Evolutionary conservation across 2,888 invertebrate species (phyloP), one percentile per base, ranked within the genome.

Genomic region (Drosophila picticornis): DNA sequence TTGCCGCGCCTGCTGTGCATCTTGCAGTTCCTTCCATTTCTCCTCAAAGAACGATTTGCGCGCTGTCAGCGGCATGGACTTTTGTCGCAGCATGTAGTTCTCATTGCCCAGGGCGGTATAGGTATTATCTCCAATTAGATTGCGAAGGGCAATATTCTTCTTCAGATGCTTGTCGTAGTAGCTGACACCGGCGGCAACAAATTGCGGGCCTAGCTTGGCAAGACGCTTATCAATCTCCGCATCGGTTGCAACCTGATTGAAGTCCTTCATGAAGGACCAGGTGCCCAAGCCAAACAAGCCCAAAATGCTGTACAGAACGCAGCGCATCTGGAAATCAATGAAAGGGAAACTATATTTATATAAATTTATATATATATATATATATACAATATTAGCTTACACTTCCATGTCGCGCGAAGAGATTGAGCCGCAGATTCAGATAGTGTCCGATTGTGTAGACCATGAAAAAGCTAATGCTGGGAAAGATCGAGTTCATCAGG

Each of bases 151-250:
- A 84, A 95, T 94, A 92, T 98, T 98, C 91, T 96, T 95, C 81
- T 95, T 94, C 46, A 97, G 91, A 32, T 95, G 91, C 93, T 97
- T 97, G 32, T 95, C 94, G 91, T 97, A 98, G 93, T 95, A 98
- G 91, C 96, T 95, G 36, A 95, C 93, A 4, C 97, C 98, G 55
- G 97, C 97, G 90, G 95, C 94, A 13, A 95, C 93, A 91, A 96
- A 97, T 51, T 95, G 79, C 7, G 89, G 84, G 48, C 95, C 95
- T 65, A 96, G 91, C 36, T 94, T 91, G 75, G 95, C 94, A 27
- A 97, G 93, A 74, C 94, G 92, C 63, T 94, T 93, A 91, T 98
- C 97, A 27, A 95, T 94, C 16, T 94, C 80, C 11, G 94, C 92
- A 91, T 97, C 97, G 90, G 94, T 95, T 80, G 94, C 87, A 29